These are phyloP conservation scores for Pseudomyrmex gracilis DNA, from an alignment of 1,140 invertebrate species.

Conservation along the genomic window DNA sequence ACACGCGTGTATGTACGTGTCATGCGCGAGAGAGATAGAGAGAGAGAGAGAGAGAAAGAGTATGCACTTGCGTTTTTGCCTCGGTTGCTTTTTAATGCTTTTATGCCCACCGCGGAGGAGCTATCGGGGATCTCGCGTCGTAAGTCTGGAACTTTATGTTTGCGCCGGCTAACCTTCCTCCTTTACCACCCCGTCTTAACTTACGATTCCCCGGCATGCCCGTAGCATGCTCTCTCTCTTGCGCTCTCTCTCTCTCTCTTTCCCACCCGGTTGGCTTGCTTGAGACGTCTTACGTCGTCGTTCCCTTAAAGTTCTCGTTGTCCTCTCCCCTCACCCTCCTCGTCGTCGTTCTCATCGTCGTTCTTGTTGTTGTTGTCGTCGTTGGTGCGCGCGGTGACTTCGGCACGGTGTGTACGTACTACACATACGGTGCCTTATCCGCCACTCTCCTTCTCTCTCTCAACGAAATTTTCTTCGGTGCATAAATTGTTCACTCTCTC, in stretches of 20 bases:
- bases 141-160: conserved; percentile 86
- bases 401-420: conserved; percentile 23
- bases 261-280: conserved; percentile 77
- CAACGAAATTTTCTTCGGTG: conserved; percentile 66
- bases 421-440: conserved; percentile 56
- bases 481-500: conserved; percentile 67
- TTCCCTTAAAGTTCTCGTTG: conserved; percentile 50
- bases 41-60: conserved; percentile 58
- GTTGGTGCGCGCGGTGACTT: conserved; percentile 35
- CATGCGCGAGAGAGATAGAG: conserved; percentile 28
- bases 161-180: conserved; percentile 81
- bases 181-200: conserved; percentile 81
- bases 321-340: conserved; percentile 37
- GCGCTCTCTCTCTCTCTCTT: no score
- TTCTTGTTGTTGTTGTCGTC: conserved; percentile 12
- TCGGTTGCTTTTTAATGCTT: conserved; percentile 81
- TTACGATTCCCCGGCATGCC: conserved; percentile 84
- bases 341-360: conserved; percentile 19
- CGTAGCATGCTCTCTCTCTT: conserved; percentile 28
- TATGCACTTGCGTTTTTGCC: conserved; percentile 79
- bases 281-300: conserved; percentile 84
- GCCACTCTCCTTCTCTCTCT: conserved; percentile 30
- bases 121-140: conserved; percentile 86
- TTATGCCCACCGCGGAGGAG: conserved; percentile 85
- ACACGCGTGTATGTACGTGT: conserved; percentile 3